A percentile compares a stretch with the other conserved stretches of the same genome.
Conservation (phyloP, 2,888 invertebrate species). For the Icerya purchasi region DNA sequence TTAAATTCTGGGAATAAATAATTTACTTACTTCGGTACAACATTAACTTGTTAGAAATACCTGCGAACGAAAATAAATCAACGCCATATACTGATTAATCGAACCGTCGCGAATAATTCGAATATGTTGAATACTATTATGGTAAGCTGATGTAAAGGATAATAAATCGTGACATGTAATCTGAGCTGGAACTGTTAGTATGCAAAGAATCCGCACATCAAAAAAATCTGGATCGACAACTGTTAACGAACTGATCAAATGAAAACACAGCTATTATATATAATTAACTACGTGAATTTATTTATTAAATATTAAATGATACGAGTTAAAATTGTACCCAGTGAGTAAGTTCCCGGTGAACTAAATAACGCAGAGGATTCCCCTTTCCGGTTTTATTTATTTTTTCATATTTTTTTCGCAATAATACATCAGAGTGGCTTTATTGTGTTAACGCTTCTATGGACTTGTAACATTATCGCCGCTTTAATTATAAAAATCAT, state of each 20-base stretch:
- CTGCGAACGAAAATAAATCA: conserved; percentile 47
- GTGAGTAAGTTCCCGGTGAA: no score
- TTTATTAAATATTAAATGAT: no score
- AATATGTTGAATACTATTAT: conserved; percentile 70
- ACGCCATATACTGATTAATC: conserved; percentile 93
- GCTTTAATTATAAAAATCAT: no score
- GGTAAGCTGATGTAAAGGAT: conserved; percentile 82
- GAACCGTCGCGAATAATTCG: conserved; percentile 66
- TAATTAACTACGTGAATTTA: no score
- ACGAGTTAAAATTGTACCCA: no score
- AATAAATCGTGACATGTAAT: conserved; percentile 83
- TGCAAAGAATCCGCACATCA: conserved; percentile 62
- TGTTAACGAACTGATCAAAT: conserved; percentile 41
- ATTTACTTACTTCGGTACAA: background rate
- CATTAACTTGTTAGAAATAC: conserved; percentile 7
- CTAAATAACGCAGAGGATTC: no score
- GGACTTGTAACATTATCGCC: no score
- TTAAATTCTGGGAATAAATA: background rate
- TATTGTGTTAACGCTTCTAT: no score
- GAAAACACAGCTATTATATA: background rate
- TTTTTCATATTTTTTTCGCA: no score
- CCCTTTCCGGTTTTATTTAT: no score
- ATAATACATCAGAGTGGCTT: no score
- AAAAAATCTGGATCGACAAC: conserved; percentile 41
- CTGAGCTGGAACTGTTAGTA: conserved; percentile 72